Evolutionary conservation across 2,888 invertebrate species (phyloP).

Genomic region (Eristalinus aeneus): DNA sequence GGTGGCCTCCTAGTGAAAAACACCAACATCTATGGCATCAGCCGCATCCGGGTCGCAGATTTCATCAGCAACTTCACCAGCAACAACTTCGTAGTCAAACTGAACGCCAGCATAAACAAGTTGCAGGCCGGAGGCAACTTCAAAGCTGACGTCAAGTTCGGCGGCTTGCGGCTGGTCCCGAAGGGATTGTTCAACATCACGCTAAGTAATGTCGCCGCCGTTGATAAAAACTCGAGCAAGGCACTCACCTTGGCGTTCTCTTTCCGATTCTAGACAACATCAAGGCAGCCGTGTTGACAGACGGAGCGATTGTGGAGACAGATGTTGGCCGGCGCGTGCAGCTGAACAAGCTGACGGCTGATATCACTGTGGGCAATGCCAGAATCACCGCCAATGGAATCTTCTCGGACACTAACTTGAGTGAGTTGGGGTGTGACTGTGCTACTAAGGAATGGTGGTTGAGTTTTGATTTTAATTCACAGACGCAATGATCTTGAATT

Average conservation of each 20-base stretch:
- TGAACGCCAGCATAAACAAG: slow-evolving; percentile 83
- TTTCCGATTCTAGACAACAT: slow-evolving; percentile 73
- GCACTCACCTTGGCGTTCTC: not conserved
- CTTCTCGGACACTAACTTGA: slow-evolving; percentile 78
- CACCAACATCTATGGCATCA: slow-evolving; percentile 83
- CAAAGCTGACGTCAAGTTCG: slow-evolving; percentile 84
- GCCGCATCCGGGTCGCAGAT: slow-evolving; percentile 82
- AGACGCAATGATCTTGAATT: slow-evolving; percentile 79
- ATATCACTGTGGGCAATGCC: slow-evolving; percentile 76
- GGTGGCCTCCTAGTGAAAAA: slow-evolving; percentile 78
- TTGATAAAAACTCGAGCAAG: not conserved
- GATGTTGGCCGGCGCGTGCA: slow-evolving; percentile 74
- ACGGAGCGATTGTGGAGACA: slow-evolving; percentile 75
- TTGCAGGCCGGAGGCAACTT: slow-evolving; percentile 83
- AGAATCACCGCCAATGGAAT: slow-evolving; percentile 78
- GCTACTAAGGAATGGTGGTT: not conserved
- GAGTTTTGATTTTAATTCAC: not conserved
- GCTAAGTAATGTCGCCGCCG: slow-evolving; percentile 82
- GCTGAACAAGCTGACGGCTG: slow-evolving; percentile 77
- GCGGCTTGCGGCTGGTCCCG: slow-evolving; percentile 84
- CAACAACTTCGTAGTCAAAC: slow-evolving; percentile 83
- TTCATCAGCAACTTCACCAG: slow-evolving; percentile 83
- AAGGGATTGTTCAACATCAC: slow-evolving; percentile 83
- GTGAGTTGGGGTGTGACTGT: slow-evolving; percentile 71
- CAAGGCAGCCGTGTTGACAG: slow-evolving; percentile 76